Evolutionary conservation across 2,113 vertebrate species (phyloP), one percentile per base, ranked within the genome.

Genomic region (Neomonachus schauinslandi): DNA sequence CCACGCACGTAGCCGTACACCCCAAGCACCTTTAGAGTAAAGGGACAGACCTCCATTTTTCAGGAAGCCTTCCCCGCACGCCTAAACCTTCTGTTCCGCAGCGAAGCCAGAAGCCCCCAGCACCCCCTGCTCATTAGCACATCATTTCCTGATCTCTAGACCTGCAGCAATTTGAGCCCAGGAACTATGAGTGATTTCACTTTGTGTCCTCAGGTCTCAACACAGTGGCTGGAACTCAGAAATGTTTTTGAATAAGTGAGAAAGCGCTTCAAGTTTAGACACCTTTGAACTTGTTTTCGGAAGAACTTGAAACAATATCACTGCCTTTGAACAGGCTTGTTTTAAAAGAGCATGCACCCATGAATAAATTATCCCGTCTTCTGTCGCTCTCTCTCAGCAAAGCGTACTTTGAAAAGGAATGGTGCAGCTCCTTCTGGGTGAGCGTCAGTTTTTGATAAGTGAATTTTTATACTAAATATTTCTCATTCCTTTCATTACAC

Each of bases 281-380:
- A 21, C 10, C 7, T 26, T 51, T 88, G 63, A 93, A 46, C 33
- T 88, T 18, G 28, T 65, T 69, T 77, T 93, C 81, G 46, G 59
- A 46, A 80, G 39, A 67, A 88, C n/a, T 51, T 67, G 89, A 74
- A 93, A 95, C 36, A 69, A 4, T 77, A 83, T 57, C 85, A 4
- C n/a, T 19, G 26, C n/a, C 53, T 79, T 83, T 57, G 15, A 71
- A 33, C n/a, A 65, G 59, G 1, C 21, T 87, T 46, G 63, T 53
- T 91, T 80, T 67, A 93, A 88, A 95, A 42, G 39, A 93, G 19
- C 76, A 72, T 16, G 24, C 8, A 7, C 33, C 18, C 69, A 91
- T 95, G 76, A 97, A 97, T 94, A 97, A 94, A 95, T 95, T 26
- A 96, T 79, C 21, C 86, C 24, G 0, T 61, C 65, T 79, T 42